Base-by-base conservation (phyloP, 53 echinoderm and acorn worm species). In the Mesocentrotus franciscanus region DNA sequence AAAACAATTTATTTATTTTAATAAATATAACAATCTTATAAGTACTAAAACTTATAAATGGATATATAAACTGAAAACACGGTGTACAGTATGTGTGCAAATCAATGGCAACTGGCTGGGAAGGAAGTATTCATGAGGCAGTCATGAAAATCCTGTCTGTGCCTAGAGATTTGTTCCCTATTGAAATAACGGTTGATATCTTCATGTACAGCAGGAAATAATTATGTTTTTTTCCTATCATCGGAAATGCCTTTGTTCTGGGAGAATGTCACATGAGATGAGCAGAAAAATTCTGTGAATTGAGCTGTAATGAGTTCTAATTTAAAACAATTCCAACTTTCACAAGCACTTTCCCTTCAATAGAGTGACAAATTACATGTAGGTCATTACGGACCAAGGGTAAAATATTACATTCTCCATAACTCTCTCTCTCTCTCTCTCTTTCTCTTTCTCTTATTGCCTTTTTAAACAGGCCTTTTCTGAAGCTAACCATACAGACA, bases 161-260 rank as follows among this genome's bases (percentile, higher is more conserved):
- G 36, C 42, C 84, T 0, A 49, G 84, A 84, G 84, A 84, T 84
- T 22, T 84, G 49, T 49, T 84, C 84, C 84, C 84, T 84, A 36
- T 84, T 49, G 84, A 84, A 42, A 84, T 84, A 49, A 84, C 15
- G 49, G 84, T 9, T 84, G 17, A 42, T 84, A 42, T 84, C 49
- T 84, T 49, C 49, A 84, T 84, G 49, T 22, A 8, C 49, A 84
- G 49, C 84, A 84, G 84, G 84, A 84, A 84, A 84, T 84, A 84
- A 84, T 84, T 84, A 84, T 49, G 55, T 39, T 39, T 84, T 84
- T 84, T 39, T 49, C 36, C 55, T 84, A 36, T 17, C 84, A 84
- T 42, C 84, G 84, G 84, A 84, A 84, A 84, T 42, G 36, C 84
- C 84, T 84, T 84, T 84, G 84, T 84, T 84, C 84, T 84, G 84